Percentiles rank a stretch among this genome's conserved stretches.
Evolutionary conservation across 2,113 vertebrate species (phyloP).

Genomic region (Odocoileus virginianus): DNA sequence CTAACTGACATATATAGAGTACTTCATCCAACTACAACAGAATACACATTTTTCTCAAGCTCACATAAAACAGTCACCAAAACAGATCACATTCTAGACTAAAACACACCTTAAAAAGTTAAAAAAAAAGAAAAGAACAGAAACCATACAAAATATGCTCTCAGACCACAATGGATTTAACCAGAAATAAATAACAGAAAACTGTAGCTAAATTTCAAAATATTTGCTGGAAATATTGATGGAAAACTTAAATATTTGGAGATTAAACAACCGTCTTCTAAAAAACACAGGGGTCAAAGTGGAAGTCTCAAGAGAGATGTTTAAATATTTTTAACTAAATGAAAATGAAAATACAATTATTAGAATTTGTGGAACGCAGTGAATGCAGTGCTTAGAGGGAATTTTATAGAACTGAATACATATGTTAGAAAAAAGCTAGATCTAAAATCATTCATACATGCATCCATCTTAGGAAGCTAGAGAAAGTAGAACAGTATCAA

Average conservation of each 20-base stretch:
- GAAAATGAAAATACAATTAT: conserved; percentile 45
- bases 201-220: conserved; percentile 6
- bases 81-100: background rate
- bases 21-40: conserved; percentile 30
- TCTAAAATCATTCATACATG: conserved; percentile 13
- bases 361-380: background rate
- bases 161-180: background rate
- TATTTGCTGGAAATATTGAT: background rate
- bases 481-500: background rate
- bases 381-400: background rate
- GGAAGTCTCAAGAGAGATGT: background rate
- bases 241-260: conserved; percentile 40
- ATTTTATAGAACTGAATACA: background rate
- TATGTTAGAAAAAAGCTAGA: background rate
- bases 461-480: background rate
- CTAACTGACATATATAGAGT: conserved; percentile 46
- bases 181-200: conserved; percentile 29
- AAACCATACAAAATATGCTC: background rate
- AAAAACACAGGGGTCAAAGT: background rate
- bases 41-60: conserved; percentile 16
- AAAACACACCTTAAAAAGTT: background rate
- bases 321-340: conserved; percentile 14
- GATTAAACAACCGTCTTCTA: conserved; percentile 16
- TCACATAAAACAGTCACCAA: background rate
- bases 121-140: background rate